A percentile compares a stretch with the other conserved stretches of the same genome.
These are phyloP conservation scores for Chloroclysta siterata DNA, from an alignment of 2,888 invertebrate species.

Conservation along the genomic window DNA sequence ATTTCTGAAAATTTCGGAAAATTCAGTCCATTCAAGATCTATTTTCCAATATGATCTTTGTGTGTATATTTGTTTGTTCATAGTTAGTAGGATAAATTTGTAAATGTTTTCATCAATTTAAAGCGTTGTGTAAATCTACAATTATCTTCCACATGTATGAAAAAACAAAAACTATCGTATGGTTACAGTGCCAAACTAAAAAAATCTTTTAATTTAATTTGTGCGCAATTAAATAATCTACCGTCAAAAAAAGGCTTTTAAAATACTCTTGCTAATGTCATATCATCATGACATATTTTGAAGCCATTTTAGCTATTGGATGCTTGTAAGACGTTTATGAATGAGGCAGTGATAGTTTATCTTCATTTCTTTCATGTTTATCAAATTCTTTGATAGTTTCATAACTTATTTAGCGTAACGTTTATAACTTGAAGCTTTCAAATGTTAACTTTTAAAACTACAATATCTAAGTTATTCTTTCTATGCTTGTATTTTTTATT, in stretches of 20 bases:
- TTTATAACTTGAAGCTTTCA: conserved; percentile 1
- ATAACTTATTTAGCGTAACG: neutral
- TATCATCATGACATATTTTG: neutral
- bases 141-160: conserved; percentile 49
- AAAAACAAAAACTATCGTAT: conserved; percentile 45
- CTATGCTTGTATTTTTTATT: conserved; percentile 18
- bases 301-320: conserved; percentile 1
- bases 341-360: neutral
- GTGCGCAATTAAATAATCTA: too few relatives aligned
- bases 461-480: conserved; percentile 16
- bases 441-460: conserved; percentile 12
- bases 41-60: conserved; percentile 61
- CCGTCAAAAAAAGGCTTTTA: too few relatives aligned
- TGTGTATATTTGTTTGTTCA: conserved; percentile 81
- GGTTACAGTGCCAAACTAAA: conserved; percentile 71
- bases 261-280: neutral
- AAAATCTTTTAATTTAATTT: neutral
- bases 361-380: neutral
- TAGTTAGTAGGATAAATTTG: conserved; percentile 78
- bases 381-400: neutral
- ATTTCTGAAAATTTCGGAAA: conserved; percentile 39
- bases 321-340: neutral
- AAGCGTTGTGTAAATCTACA: conserved; percentile 39
- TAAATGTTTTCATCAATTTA: conserved; percentile 65
- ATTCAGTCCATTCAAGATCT: conserved; percentile 54